Conservation (phyloP, 1,140 invertebrate genomes). For the Cylas formicarius region DNA sequence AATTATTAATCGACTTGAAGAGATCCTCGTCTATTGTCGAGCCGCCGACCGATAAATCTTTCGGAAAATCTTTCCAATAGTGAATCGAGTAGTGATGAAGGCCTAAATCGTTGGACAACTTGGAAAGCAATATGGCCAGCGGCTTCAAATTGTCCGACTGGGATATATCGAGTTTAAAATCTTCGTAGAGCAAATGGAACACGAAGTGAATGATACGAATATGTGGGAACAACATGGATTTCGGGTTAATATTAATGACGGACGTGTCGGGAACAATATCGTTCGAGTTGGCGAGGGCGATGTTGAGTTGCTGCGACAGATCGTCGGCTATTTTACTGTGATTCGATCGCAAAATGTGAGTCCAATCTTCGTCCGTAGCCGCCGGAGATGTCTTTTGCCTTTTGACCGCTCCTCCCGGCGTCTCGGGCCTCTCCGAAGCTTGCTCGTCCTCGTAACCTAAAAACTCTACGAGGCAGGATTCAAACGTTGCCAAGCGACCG, state of each 20-base stretch:
- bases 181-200: slow-evolving; percentile 86
- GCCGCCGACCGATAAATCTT: slow-evolving; percentile 40
- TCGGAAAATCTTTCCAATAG: slow-evolving; percentile 82
- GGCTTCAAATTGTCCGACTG: slow-evolving; percentile 60
- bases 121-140: slow-evolving; percentile 66
- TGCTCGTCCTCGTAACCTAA: slow-evolving; percentile 35
- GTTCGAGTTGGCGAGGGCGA: slow-evolving; percentile 1
- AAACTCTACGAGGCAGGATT: slow-evolving; percentile 31
- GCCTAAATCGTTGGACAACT: slow-evolving; percentile 70
- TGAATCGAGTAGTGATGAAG: slow-evolving; percentile 65
- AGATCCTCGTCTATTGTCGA: slow-evolving; percentile 42
- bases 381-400: slow-evolving; percentile 39
- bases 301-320: slow-evolving; percentile 6
- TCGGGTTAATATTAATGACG: slow-evolving; percentile 27
- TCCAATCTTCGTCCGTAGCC: slow-evolving; percentile 70
- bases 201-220: slow-evolving; percentile 69
- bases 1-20: slow-evolving; percentile 54
- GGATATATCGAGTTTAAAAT: slow-evolving; percentile 74
- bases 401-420: slow-evolving; percentile 31
- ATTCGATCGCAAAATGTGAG: slow-evolving; percentile 57
- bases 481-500: too few relatives aligned
- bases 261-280: not conserved
- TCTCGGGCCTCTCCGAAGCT: slow-evolving; percentile 29
- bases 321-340: slow-evolving; percentile 33
- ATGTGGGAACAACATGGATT: slow-evolving; percentile 65